These are phyloP conservation scores for Vanacampus margaritifer DNA, from an alignment of 2,113 vertebrate genomes.

Conservation along the genomic window DNA sequence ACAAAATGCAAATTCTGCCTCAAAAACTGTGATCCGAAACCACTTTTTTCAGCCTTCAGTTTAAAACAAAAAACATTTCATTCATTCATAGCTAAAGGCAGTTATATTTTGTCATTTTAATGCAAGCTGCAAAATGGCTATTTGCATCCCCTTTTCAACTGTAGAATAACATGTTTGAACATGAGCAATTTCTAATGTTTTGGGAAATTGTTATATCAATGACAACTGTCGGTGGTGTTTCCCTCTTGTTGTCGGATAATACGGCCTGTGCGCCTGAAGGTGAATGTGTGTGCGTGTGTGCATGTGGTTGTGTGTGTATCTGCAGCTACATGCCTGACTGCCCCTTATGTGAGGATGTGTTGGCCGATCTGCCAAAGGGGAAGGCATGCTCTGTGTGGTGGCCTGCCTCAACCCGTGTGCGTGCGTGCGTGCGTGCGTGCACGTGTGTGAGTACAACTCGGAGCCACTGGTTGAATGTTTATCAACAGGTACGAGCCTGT, in stretches of 20 bases:
- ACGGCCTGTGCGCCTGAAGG: not conserved
- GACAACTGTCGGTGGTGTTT: not conserved
- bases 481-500: slow-evolving; percentile 36
- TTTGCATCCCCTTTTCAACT: no score
- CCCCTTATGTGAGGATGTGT: slow-evolving; percentile 42
- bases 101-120: no score
- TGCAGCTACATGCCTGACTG: slow-evolving; percentile 40
- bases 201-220: not conserved
- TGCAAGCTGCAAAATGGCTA: no score
- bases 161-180: not conserved
- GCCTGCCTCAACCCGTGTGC: slow-evolving; percentile 34
- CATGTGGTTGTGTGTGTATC: slow-evolving; percentile 12
- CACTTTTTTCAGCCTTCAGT: no score
- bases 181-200: not conserved
- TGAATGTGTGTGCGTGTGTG: slow-evolving; percentile 22
- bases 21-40: no score
- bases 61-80: no score
- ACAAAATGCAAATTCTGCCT: no score
- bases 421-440: not conserved
- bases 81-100: no score
- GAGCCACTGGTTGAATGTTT: slow-evolving; percentile 10
- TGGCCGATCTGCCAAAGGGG: slow-evolving; percentile 35
- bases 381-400: slow-evolving; percentile 10
- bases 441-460: not conserved
- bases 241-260: not conserved